phyloP scores from a whole-genome alignment of 2,113 vertebrate genomes.

The Apteryx mantelli region DNA sequence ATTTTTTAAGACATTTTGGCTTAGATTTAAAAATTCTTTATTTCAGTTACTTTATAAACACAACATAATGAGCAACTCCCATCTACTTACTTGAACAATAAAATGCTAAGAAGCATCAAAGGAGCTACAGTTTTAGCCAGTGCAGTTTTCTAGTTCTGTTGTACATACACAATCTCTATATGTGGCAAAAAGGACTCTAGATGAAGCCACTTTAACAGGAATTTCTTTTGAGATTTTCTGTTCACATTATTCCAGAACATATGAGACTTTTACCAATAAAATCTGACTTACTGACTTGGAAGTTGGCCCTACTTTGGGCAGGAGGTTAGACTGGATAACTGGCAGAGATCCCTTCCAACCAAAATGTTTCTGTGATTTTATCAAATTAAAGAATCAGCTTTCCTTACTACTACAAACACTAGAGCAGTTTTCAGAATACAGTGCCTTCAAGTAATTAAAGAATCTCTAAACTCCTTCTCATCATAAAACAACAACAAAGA shows the following conservation, averaged over 20 bases:
- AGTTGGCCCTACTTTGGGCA: background rate
- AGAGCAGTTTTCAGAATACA: background rate
- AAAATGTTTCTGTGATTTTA: background rate
- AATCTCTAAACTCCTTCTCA: background rate
- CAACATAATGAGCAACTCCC: background rate
- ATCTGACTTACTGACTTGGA: background rate
- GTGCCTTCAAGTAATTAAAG: background rate
- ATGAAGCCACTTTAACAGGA: background rate
- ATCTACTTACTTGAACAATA: background rate
- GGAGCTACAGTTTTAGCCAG: background rate
- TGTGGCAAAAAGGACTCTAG: background rate
- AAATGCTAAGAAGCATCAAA: background rate
- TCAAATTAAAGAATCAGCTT: background rate
- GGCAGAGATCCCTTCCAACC: background rate
- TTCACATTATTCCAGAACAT: background rate
- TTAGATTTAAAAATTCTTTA: background rate
- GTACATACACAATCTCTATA: background rate
- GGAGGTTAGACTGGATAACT: background rate
- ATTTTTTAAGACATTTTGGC: background rate
- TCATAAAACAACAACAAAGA: background rate
- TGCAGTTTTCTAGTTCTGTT: background rate
- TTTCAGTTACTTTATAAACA: background rate
- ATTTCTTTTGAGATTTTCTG: background rate
- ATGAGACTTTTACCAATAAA: background rate
- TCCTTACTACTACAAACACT: background rate